Evolutionary conservation across 1,140 invertebrate genomes (phyloP).

Genomic region (Cataglyphis hispanica): DNA sequence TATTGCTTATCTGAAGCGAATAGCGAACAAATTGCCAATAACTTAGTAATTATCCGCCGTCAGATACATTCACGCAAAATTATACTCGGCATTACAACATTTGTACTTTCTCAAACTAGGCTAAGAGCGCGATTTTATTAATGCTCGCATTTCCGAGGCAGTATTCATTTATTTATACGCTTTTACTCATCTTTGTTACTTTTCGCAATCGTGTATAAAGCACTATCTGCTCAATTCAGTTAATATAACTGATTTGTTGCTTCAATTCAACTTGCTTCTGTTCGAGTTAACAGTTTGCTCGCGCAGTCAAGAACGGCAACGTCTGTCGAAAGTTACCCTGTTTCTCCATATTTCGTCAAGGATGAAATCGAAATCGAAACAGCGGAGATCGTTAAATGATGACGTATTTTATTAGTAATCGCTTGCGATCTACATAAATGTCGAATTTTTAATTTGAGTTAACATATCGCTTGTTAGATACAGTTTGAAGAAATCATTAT

Average conservation of each 20-base stretch:
- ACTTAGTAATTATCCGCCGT: conserved; percentile 1
- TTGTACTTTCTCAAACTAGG: conserved; percentile 66
- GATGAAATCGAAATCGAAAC: background rate
- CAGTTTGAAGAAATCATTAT: background rate
- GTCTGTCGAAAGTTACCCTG: conserved; percentile 5
- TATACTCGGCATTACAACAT: conserved; percentile 52
- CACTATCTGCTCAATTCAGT: background rate
- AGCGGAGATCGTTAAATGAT: background rate
- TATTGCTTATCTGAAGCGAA: conserved; percentile 21
- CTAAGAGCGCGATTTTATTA: conserved; percentile 50
- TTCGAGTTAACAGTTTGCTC: conserved; percentile 13
- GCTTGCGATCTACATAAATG: background rate
- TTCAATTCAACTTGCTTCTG: conserved; percentile 30
- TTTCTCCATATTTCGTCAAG: conserved; percentile 11
- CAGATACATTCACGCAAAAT: conserved; percentile 52
- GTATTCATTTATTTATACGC: conserved; percentile 1
- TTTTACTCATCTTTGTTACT: background rate
- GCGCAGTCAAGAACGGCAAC: background rate
- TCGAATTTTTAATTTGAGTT: background rate
- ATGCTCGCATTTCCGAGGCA: background rate
- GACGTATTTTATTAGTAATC: background rate
- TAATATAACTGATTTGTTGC: conserved; percentile 26
- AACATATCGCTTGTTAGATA: background rate
- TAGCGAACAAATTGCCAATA: conserved; percentile 35
- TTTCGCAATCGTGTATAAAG: background rate